Percentiles rank a stretch among this genome's conserved stretches.
Conservation (phyloP, 2,888 invertebrate genomes). For the Spilarctia lutea region DNA sequence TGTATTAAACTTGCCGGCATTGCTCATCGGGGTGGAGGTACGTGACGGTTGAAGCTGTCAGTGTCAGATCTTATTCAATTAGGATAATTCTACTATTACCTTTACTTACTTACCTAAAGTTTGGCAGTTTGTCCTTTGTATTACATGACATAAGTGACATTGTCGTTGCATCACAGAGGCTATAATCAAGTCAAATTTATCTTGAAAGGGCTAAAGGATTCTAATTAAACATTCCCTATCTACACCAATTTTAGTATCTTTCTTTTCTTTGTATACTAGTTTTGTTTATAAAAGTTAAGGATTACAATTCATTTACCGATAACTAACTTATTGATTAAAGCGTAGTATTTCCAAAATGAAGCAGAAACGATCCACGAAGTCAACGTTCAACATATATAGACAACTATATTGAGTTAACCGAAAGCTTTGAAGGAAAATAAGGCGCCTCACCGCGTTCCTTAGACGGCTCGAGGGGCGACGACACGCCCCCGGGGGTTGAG, state of each 20-base stretch:
- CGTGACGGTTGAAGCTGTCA: background rate
- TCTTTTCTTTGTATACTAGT: background rate
- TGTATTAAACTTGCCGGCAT: background rate
- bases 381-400: conserved; percentile 36
- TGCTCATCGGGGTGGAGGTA: background rate
- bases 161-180: no score
- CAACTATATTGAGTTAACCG: conserved; percentile 48
- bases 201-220: background rate
- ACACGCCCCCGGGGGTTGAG: conserved; percentile 65
- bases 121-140: no score
- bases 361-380: conserved; percentile 18
- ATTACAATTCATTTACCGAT: background rate
- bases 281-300: background rate
- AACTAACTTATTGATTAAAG: conserved; percentile 45
- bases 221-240: background rate
- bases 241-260: background rate
- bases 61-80: background rate
- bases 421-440: conserved; percentile 69
- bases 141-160: no score
- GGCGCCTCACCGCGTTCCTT: conserved; percentile 66
- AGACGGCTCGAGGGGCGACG: conserved; percentile 59
- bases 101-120: no score
- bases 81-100: no score
- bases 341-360: background rate
- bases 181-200: no score